Evolutionary conservation across 1,140 invertebrate species (phyloP), one percentile per base, ranked within the genome.

Genomic region (Vanessa tameamea): DNA sequence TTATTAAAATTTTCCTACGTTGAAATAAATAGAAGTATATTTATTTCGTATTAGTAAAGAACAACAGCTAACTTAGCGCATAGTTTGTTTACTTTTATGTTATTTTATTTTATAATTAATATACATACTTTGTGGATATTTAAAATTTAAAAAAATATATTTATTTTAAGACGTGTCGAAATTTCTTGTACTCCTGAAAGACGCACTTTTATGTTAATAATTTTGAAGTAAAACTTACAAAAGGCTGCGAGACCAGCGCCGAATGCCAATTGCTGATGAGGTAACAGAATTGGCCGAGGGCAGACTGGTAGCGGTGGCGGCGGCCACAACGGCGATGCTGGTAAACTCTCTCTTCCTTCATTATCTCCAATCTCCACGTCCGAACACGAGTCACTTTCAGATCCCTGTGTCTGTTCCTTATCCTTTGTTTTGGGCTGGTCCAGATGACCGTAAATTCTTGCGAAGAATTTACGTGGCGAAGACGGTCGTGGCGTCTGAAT

Each of bases 381-480:
- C n/a, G 92, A 93, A 20, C 87, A 92, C 1, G 92, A 92, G 51
- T 90, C 90, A 72, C 88, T 90, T 8, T 85, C 87, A 9, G 82
- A 85, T n/a, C 74, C 76, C 20, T 78, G 72, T 31, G 43, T 71
- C 11, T 23, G 15, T n/a, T 78, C 76, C 8, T 69, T 78, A 48
- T 69, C 75, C 79, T 82, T 81, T 47, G 65, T 64, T 61, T 80
- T 77, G 6, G 75, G 68, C 50, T 89, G 81, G 64, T 95, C 95
- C 1, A 95, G 86, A 70, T 95, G 93, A 1, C 95, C 95, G 68
- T 95, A 96, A 14, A 96, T 86, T 47, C 95, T 89, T 9, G 95
- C 94, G 78, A 96, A 96, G 85, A 96, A 96, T 78, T 94, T 94
- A 47, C 95, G 86, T 15, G 95, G 95, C 0, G 95, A 95, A 5